These are phyloP conservation scores for Ridgeia piscesae DNA, from an alignment of 1,140 invertebrate species.

Conservation along the genomic window DNA sequence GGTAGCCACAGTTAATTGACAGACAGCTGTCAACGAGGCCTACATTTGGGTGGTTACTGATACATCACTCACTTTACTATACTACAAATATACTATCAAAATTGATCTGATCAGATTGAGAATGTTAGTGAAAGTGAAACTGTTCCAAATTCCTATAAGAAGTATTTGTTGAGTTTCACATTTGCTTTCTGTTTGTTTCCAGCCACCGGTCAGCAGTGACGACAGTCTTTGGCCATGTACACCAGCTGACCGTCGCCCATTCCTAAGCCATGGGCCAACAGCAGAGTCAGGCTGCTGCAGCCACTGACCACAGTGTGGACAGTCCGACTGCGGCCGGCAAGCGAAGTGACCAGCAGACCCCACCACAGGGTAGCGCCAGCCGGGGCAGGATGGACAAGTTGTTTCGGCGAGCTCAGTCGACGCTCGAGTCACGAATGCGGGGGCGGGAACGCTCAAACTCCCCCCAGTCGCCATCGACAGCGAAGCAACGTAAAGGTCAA, in stretches of 20 bases:
- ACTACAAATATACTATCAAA: too few relatives aligned
- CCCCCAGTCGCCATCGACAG: background rate
- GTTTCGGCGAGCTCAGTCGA: slow-evolving; percentile 9
- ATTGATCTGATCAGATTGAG: too few relatives aligned
- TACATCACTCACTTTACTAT: too few relatives aligned
- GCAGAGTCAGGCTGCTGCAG: slow-evolving; percentile 10
- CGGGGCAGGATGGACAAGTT: slow-evolving; percentile 19
- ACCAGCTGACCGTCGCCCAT: background rate
- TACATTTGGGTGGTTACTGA: too few relatives aligned
- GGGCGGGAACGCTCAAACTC: slow-evolving; percentile 16
- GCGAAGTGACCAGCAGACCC: background rate
- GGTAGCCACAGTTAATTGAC: too few relatives aligned
- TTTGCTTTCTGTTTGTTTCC: background rate
- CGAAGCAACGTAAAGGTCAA: slow-evolving; percentile 9
- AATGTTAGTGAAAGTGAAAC: too few relatives aligned
- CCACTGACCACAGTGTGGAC: background rate
- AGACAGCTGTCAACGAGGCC: too few relatives aligned
- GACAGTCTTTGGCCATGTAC: background rate
- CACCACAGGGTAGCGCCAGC: background rate
- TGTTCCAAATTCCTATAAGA: too few relatives aligned
- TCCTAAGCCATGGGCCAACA: slow-evolving; percentile 17
- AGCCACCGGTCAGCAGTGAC: background rate
- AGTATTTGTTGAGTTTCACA: background rate
- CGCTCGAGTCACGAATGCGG: background rate
- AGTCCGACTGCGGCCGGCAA: background rate